These are phyloP conservation scores for Cotesia congregata DNA, from an alignment of 2,888 invertebrate species.

Conservation along the genomic window DNA sequence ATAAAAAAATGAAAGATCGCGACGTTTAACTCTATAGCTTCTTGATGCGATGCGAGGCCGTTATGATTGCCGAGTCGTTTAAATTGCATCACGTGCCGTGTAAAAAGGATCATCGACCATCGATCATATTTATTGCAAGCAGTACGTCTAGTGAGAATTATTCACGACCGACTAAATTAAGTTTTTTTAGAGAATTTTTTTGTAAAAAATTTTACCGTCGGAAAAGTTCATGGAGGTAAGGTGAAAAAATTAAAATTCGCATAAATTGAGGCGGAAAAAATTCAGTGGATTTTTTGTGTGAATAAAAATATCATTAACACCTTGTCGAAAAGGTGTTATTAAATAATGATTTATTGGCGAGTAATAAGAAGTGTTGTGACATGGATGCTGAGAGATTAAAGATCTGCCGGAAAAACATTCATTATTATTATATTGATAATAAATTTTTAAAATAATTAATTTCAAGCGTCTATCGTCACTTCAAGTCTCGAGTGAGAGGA, in stretches of 20 bases:
- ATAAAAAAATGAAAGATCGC: conserved; percentile 14
- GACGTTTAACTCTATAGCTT: background rate
- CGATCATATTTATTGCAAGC: conserved; percentile 26
- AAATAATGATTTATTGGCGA: conserved; percentile 53
- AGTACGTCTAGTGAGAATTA: background rate
- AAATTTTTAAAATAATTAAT: background rate
- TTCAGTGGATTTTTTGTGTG: conserved; percentile 11
- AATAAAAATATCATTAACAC: conserved; percentile 55
- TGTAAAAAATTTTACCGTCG: background rate
- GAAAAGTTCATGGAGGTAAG: background rate
- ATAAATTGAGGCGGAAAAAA: background rate
- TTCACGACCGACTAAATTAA: conserved; percentile 14
- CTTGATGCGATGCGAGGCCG: background rate
- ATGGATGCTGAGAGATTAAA: background rate
- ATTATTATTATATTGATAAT: background rate
- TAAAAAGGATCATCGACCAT: conserved; percentile 26
- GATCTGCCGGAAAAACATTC: background rate
- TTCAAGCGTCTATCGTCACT: background rate
- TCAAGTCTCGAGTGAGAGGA: background rate
- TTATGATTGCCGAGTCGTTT: conserved; percentile 41
- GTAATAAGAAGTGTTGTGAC: conserved; percentile 43
- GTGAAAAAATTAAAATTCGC: background rate
- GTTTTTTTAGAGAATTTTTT: background rate
- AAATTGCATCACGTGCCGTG: conserved; percentile 45
- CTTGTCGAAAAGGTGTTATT: conserved; percentile 49